Conservation (phyloP, 2,888 invertebrate genomes). For the Apeira syringaria region DNA sequence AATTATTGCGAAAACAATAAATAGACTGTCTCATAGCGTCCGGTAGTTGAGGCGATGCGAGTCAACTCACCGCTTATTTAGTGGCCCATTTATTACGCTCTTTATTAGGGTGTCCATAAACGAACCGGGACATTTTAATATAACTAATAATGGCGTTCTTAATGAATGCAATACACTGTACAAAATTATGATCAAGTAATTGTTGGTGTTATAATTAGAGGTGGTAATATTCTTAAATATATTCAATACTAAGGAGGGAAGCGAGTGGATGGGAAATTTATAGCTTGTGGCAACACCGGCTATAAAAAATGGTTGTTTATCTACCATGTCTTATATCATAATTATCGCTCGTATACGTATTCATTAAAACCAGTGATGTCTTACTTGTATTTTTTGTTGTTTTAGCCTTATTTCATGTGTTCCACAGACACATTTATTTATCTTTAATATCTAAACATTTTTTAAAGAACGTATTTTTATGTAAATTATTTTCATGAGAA, state of each 20-base stretch:
- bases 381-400: too few relatives aligned
- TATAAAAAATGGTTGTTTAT: background rate
- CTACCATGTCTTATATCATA: too few relatives aligned
- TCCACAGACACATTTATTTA: too few relatives aligned
- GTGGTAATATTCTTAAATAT: conserved; percentile 8
- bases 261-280: background rate
- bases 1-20: too few relatives aligned
- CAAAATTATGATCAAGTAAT: conserved; percentile 19
- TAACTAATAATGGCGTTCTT: conserved; percentile 24
- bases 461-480: too few relatives aligned
- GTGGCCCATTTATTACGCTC: conserved; percentile 26
- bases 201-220: conserved; percentile 13
- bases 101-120: conserved; percentile 34
- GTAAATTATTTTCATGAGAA: too few relatives aligned
- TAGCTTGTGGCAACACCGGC: background rate
- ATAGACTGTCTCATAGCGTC: too few relatives aligned
- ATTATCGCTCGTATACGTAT: too few relatives aligned
- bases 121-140: conserved; percentile 24
- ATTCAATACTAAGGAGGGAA: conserved; percentile 1
- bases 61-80: conserved; percentile 6
- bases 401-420: too few relatives aligned
- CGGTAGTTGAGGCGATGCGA: too few relatives aligned
- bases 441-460: too few relatives aligned
- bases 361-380: too few relatives aligned
- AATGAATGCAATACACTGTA: conserved; percentile 24